Conservation (phyloP, 2,797 vertebrate genomes). For the Sebastes trivittatus region DNA sequence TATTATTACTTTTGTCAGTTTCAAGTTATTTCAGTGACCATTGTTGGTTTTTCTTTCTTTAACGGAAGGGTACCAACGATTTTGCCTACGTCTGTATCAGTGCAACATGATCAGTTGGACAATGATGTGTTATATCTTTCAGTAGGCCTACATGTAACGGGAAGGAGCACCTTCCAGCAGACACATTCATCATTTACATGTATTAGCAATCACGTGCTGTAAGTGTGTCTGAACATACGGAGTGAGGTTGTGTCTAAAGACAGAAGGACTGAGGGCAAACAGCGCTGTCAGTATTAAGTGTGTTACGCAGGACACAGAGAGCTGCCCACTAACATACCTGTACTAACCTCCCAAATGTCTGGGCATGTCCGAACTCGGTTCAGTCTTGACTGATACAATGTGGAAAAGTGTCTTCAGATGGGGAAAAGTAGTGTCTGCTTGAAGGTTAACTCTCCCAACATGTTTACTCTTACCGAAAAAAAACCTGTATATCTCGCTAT, state of each 20-base stretch:
- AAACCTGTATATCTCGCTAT: neutral
- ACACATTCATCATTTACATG: neutral
- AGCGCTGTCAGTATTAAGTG: neutral
- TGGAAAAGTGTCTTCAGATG: neutral
- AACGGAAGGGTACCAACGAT: too few relatives aligned
- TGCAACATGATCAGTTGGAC: neutral
- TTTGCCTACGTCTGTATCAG: neutral
- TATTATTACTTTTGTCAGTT: too few relatives aligned
- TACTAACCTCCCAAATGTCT: slow-evolving; percentile 14
- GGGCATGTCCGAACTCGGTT: slow-evolving; percentile 39
- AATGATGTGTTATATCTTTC: neutral
- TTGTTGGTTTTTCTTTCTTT: too few relatives aligned
- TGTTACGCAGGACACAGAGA: neutral
- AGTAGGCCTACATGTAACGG: neutral
- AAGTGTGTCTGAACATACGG: neutral
- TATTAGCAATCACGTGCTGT: neutral
- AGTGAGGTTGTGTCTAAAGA: neutral
- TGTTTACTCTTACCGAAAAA: neutral
- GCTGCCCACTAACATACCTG: slow-evolving; percentile 43
- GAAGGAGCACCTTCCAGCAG: neutral
- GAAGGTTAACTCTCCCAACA: neutral
- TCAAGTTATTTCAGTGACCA: too few relatives aligned
- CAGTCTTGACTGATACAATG: neutral
- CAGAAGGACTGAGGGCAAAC: neutral
- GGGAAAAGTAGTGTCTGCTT: neutral